Base-by-base conservation (phyloP, 2,113 vertebrate genomes). In the Indicator maculatus region DNA sequence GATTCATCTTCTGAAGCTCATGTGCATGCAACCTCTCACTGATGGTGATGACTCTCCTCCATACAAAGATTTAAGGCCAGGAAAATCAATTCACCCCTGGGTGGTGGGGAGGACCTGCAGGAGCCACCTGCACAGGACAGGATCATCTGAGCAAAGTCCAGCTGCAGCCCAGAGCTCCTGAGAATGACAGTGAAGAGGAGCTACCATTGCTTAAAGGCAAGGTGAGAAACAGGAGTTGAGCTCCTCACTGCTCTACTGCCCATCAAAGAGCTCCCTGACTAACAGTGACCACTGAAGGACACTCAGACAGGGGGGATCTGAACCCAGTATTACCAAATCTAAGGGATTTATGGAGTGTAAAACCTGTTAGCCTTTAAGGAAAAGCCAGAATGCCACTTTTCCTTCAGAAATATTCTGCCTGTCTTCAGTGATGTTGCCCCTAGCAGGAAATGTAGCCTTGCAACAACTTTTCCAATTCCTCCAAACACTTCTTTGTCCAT, bases 101-200 rank as follows among this genome's bases (percentile, higher is more conserved):
- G 2, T 91, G 45, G 8, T 27, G 38, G 19, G 15, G 47, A 55
- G 31, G 19, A 74, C 19, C 6, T 44, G 21, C 28, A 67, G 36
- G 6, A 19, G 8, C 30, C 38, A 58, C 28, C 38, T 60, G 41
- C 45, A 56, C 69, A 47, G 47, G 19, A 28, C 41, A 52, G 9
- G 13, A 50, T 52, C 27, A 30, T 3, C 20, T 0, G 0, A 55
- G 26, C 44, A 11, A 74, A 26, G 47, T 3, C 41, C 45, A 18
- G 4, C 1, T 45, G 17, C 69, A 83, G 16, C 16, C 28, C 59
- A 55, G 33, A 26, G 10, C 17, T 80, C n/a, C 67, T 8, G 4
- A 47, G 7, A 50, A 2, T 2, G 5, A 16, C 23, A 6, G 19
- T 23, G 33, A 56, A 31, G 5, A 26, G 16, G 16, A 71, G 9